A percentile compares a stretch with the other conserved stretches of the same genome.
phyloP scores from a whole-genome alignment of 2,888 invertebrate genomes.

The Drosophila aldrichi region DNA sequence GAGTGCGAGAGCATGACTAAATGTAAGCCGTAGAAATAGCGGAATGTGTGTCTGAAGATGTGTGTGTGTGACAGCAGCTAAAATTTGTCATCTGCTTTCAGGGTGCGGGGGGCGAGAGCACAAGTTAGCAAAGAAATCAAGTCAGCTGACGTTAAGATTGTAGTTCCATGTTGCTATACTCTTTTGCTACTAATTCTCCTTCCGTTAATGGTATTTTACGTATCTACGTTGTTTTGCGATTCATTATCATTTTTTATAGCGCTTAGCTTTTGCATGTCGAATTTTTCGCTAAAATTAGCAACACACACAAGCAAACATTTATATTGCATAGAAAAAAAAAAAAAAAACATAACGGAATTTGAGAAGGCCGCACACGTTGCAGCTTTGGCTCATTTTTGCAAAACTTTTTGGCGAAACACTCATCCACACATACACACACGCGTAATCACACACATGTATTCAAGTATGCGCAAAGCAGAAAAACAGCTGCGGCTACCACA shows the following conservation, averaged over 20 bases:
- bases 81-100: slow-evolving; percentile 11
- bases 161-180: slow-evolving; percentile 37
- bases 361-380: slow-evolving; percentile 71
- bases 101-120: not conserved
- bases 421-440: slow-evolving; percentile 10
- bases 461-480: slow-evolving; percentile 40
- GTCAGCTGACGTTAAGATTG: slow-evolving; percentile 70
- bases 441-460: slow-evolving; percentile 11
- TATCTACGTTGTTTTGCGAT: slow-evolving; percentile 29
- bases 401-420: slow-evolving; percentile 23
- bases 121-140: slow-evolving; percentile 46
- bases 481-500: slow-evolving; percentile 57
- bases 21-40: not conserved
- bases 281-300: slow-evolving; percentile 59
- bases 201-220: not conserved
- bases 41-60: slow-evolving; percentile 3
- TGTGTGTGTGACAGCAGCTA: not conserved
- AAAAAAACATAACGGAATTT: slow-evolving; percentile 65
- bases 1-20: slow-evolving; percentile 27
- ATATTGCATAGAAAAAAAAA: slow-evolving; percentile 19
- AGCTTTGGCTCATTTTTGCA: slow-evolving; percentile 47
- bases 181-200: not conserved
- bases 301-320: slow-evolving; percentile 11
- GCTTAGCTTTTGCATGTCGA: slow-evolving; percentile 43
- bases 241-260: slow-evolving; percentile 55